Base-by-base conservation (phyloP, 2,113 vertebrate species). In the Dicentrarchus labrax region DNA sequence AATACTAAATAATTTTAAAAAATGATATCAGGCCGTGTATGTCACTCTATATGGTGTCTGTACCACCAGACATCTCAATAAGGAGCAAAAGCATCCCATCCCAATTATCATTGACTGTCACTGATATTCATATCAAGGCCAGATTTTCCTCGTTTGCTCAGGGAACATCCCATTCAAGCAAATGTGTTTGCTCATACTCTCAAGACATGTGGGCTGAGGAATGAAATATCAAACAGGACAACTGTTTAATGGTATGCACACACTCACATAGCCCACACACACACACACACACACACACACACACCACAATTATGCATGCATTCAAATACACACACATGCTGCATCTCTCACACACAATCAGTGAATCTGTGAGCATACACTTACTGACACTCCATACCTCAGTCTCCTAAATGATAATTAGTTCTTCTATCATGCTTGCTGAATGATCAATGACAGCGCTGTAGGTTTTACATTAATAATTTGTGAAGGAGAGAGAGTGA, bases 151-250 rank as follows among this genome's bases (percentile, higher is more conserved):
- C 45, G 82, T 93, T 92, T 93, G 82, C 82, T 91, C 71, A 90
- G 88, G 86, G 71, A 93, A 89, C 88, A 90, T 93, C 88, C 69
- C 83, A 71, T 91, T 91, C 91, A 89, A 81, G 78, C 89, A 92
- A 92, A 93, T 91, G 88, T 93, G 92, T 94, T 94, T 94, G 89
- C 88, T 90, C 86, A 89, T 64, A 83, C 87, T 89, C 87, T 92
- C 86, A 59, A 87, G 88, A 90, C 92, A 89, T 92, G 88, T 83
- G 90, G 88, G 83, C 91, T 85, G 83, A 92, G 88, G 89, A 91
- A 80, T 87, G 89, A 93, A 89, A 93, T 93, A 90, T 94, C 92
- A 93, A 90, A 91, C 84, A 91, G 88, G 82, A 91, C 89, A 88
- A 91, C 83, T 88, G 88, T 91, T 88, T 86, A 91, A 93, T 82